Base-by-base conservation (phyloP, 2,797 vertebrate genomes). In the Crax fasciolata region DNA sequence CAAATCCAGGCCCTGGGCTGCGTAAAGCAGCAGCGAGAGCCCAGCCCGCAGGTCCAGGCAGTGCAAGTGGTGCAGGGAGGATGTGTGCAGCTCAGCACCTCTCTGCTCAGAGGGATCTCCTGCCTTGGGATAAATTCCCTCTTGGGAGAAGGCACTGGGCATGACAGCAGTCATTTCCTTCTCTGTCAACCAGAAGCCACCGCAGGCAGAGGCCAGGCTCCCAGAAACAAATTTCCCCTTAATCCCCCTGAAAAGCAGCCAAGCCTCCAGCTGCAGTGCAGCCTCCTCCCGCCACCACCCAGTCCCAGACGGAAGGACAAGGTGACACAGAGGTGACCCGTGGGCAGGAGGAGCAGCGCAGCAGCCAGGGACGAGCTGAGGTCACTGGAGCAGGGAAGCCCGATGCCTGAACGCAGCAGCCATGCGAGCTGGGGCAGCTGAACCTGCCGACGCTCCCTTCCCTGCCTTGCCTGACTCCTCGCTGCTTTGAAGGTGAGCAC, bases 311-410 rank as follows among this genome's bases (percentile, higher is more conserved):
- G 66, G 39, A 35, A 81, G 89, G 94, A 78, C 92, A 82, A 93
- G 81, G 90, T 87, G 95, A 91, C 94, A 80, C 61, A 9, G 80
- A 61, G 68, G 89, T 85, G 96, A 97, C 78, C 61, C 15, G 54
- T 0, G 2, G 49, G 95, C 89, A 91, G 8, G 62, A 81, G 92
- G 82, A 54, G 21, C 1, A 0, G 65, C n/a, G 35, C 7, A 1
- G 76, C 59, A 66, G 84, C 39, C 10, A 28, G 87, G 93, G 76
- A 86, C 2, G 1, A 41, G 0, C 12, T 0, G 12, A 87, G 92
- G 95, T 94, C 16, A 92, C 78, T 80, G 81, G 90, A 89, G 90
- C 90, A 92, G 92, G 87, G 86, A 90, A 95, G 75, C 75, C 89
- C 2, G 0, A 71, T 78, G 54, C 63, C 51, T 43, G 79, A 91